Evolutionary conservation across 2,113 vertebrate species (phyloP).

Genomic region (Phocoena sinus): DNA sequence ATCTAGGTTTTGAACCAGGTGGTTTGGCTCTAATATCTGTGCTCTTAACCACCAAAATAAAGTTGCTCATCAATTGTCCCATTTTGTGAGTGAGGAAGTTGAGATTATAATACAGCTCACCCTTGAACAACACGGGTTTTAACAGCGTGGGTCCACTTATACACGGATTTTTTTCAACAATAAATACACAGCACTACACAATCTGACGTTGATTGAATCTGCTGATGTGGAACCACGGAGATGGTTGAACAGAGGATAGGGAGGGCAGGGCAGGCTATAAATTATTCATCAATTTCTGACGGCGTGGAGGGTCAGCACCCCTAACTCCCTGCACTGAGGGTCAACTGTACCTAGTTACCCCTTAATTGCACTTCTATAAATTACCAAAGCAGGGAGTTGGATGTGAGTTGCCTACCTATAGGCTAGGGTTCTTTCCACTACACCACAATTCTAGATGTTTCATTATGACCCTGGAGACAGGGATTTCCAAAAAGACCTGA

Average conservation of each 20-base stretch:
- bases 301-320: background rate
- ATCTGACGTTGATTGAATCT: background rate
- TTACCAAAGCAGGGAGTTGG: background rate
- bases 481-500: constrained; percentile 1
- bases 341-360: background rate
- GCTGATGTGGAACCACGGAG: background rate
- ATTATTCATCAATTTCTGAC: background rate
- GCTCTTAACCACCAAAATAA: background rate
- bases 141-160: background rate
- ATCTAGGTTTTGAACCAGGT: background rate
- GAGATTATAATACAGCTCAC: background rate
- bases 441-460: background rate
- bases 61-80: background rate
- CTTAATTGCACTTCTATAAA: background rate
- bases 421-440: background rate
- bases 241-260: background rate
- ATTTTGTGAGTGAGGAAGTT: background rate
- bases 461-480: background rate
- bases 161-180: background rate
- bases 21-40: background rate
- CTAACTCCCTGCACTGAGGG: background rate
- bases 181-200: background rate
- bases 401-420: background rate
- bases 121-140: background rate
- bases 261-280: background rate